Evolutionary conservation across 1,140 invertebrate species (phyloP).

Genomic region (Drosophila baimaii): DNA sequence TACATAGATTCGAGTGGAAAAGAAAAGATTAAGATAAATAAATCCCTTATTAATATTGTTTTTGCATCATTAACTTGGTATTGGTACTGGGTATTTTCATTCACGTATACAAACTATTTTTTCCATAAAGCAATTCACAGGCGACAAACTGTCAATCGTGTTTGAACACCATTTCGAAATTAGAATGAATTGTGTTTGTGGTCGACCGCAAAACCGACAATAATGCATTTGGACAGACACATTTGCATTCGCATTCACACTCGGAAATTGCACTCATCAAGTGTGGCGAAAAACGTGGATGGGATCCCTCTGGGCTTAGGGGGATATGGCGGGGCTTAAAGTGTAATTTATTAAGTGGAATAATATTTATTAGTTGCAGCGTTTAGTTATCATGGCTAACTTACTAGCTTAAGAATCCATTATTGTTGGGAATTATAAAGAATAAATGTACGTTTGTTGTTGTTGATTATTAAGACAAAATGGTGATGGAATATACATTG

Average conservation of each 20-base stretch:
- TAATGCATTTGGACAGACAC: slow-evolving; percentile 30
- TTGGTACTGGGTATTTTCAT: slow-evolving; percentile 4
- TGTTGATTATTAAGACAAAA: no score
- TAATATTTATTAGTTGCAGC: no score
- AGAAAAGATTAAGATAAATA: not conserved
- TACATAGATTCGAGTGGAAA: not conserved
- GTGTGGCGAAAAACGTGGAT: slow-evolving; percentile 17
- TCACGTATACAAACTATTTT: not conserved
- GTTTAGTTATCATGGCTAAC: no score
- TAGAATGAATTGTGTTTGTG: slow-evolving; percentile 37
- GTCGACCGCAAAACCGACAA: slow-evolving; percentile 24
- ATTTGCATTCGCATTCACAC: slow-evolving; percentile 19
- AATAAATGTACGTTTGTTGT: no score
- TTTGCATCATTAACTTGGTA: not conserved
- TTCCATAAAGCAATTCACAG: not conserved
- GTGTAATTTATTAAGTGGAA: not conserved
- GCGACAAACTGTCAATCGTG: slow-evolving; percentile 20
- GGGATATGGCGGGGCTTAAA: slow-evolving; percentile 2
- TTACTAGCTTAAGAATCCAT: no score
- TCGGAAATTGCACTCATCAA: slow-evolving; percentile 25
- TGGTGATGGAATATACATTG: no score
- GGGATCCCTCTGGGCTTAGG: slow-evolving; percentile 2
- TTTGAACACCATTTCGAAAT: slow-evolving; percentile 31
- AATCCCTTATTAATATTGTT: not conserved
- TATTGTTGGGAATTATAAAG: no score